Evolutionary conservation across 64 coral and sea anemone species (phyloP), one percentile per base, ranked within the genome.

Genomic region (Porites australiensis): DNA sequence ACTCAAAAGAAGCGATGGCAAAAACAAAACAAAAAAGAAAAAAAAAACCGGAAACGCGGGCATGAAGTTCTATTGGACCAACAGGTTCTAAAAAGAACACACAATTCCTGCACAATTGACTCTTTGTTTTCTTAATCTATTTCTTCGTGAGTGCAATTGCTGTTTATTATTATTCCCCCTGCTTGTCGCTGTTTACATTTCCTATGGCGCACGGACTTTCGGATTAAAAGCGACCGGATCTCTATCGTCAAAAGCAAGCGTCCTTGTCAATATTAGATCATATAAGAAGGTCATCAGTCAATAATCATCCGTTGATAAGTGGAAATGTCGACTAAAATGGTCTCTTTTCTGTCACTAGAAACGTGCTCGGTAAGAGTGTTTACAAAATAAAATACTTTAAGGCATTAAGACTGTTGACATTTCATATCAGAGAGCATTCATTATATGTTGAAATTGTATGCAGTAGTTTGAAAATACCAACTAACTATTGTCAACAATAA

Each of bases 221-320:
- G 15, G 47, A 43, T 9, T 83, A 16, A 49, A 82, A 84, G 63
- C 81, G 3, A 51, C 63, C 81, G 81, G 81, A 84, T 84, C 46
- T 69, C 10, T 68, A 84, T 67, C 62, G 55, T 61, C 21, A 46
- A 62, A 13, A 83, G 12, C 48, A 62, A 61, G 52, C 49, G 68
- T 67, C 37, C 43, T 4, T 73, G 77, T 89, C 15, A 82, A 82
- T 46, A 8, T 54, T n/a, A 64, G n/a, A 82, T 49, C 15, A 13
- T 46, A 14, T 11, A 51, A 66, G 14, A 65, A 64, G 15, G 57
- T 82, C 48, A 82, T 44, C 79, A 64, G 37, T 22, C 46, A 19
- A 47, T n/a, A 47, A 68, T 84, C 62, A 23, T 48, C 45, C 14
- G 65, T 7, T 14, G 44, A 67, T 1, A 37, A 50, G 44, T 68